Base-by-base conservation (phyloP, 2,113 vertebrate genomes). In the Varanus salvator region DNA sequence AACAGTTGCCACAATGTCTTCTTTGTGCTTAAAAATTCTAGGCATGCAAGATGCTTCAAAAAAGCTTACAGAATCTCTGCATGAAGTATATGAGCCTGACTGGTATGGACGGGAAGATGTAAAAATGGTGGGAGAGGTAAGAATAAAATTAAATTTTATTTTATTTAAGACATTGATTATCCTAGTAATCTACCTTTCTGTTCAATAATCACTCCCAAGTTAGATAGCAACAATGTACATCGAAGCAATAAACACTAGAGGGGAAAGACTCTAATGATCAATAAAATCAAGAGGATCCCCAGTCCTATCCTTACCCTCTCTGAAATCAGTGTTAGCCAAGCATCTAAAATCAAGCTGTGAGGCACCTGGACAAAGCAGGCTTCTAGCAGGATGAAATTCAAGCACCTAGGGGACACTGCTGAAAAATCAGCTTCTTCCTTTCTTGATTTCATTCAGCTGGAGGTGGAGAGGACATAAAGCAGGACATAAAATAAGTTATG, bases 31-130 rank as follows among this genome's bases (percentile, higher is more conserved):
- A 80, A 87, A 8, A 52, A 64, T 38, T 92, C 12, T 94, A 99
- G 99, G 97, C 48, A 99, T 99, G 99, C 99, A 99, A 91, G 99
- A 99, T 95, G 99, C 99, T 31, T 99, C 99, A 8, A 98, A 98
- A 96, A 99, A 99, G 91, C 97, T 99, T 91, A 98, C 98, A 0
- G 98, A 99, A 96, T 99, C 99, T 3, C 97, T 99, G 34, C 99
- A 99, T 44, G 99, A 99, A 95, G 99, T 99, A 31, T 99, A 99
- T 3, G 99, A 99, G 88, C 98, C 98, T 3, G 99, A 99, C 6
- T 99, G 99, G 99, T 98, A 99, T 0, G 99, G 99, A 44, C 98
- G 98, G 83, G 99, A 99, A 84, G 98, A 99, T 6, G 98, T 99
- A 87, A 98, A 99, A 96, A 97, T 96, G 94, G 98, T 99, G 2